Evolutionary conservation across 2,888 invertebrate species (phyloP).

Genomic region (Lottia scabra): DNA sequence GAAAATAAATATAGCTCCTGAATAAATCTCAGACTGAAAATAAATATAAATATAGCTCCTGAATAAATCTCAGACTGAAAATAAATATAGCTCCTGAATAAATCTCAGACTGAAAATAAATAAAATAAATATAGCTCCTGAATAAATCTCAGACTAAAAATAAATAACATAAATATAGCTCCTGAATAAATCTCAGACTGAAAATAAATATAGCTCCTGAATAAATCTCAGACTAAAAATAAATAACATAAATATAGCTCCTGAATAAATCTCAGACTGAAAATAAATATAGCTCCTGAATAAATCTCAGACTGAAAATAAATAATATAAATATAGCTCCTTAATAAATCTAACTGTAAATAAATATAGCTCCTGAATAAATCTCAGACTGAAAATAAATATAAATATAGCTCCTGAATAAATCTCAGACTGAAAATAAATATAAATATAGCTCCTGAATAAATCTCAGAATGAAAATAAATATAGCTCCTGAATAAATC

Average conservation of each 20-base stretch:
- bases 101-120: no score
- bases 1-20: conserved; percentile 12
- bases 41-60: conserved; percentile 7
- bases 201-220: no score
- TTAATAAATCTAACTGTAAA: no score
- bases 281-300: no score
- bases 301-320: neutral
- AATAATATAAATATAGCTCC: neutral
- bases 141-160: no score
- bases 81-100: neutral
- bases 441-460: neutral
- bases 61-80: no score
- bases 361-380: conserved; percentile 71
- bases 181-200: no score
- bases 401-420: conserved; percentile 73
- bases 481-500: neutral
- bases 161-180: no score
- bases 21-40: conserved; percentile 54
- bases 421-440: conserved; percentile 63
- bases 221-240: no score
- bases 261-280: conserved; percentile 56
- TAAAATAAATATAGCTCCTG: no score
- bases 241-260: conserved; percentile 63
- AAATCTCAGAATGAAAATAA: conserved; percentile 51
- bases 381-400: conserved; percentile 62